Evolutionary conservation across 2,113 vertebrate species (phyloP), one percentile per base, ranked within the genome.

Genomic region (Megalops atlanticus): DNA sequence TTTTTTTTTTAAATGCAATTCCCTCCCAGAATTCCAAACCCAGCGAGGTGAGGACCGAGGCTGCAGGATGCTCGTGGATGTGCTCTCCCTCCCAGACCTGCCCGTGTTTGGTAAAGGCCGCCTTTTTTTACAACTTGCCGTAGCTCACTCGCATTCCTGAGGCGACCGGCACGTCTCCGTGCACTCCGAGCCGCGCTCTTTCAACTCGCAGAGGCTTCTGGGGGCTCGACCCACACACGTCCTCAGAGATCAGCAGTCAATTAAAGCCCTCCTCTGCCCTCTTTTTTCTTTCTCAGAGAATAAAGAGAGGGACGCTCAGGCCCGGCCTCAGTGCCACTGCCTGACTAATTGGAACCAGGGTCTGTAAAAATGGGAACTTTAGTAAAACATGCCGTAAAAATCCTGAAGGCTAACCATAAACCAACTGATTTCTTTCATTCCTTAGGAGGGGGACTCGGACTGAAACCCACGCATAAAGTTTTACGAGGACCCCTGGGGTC

Each of bases 301-400:
- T 71, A 89, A 87, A 93, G 92, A 89, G 85, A 90, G 89, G n/a
- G n/a, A n/a, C n/a, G 89, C 89, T 88, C 85, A 73, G 86, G 89
- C 89, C 24, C n/a, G 89, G 89, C 89, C 84, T 82, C 54, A 83
- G 83, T 92, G 88, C 91, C 85, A 85, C 92, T 86, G 84, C 88
- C 85, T 82, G 85, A 89, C 92, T 95, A 94, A 95, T 95, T 95
- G 92, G 93, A 95, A 94, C 92, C 94, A 95, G 94, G 91, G 92
- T 92, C 93, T 86, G 91, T 94, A 93, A 93, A 94, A 94, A 91
- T 87, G 90, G 89, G 92, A 93, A 93, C 93, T 94, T 94, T 93
- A 94, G 93, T 95, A 93, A 94, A 95, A 95, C 94, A 95, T 94
- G 93, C 93, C 88, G 92, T 95, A 94, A 95, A 58, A 95, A 94